phyloP scores from a whole-genome alignment of 2,888 invertebrate genomes.

The Eurytoma adleriae region DNA sequence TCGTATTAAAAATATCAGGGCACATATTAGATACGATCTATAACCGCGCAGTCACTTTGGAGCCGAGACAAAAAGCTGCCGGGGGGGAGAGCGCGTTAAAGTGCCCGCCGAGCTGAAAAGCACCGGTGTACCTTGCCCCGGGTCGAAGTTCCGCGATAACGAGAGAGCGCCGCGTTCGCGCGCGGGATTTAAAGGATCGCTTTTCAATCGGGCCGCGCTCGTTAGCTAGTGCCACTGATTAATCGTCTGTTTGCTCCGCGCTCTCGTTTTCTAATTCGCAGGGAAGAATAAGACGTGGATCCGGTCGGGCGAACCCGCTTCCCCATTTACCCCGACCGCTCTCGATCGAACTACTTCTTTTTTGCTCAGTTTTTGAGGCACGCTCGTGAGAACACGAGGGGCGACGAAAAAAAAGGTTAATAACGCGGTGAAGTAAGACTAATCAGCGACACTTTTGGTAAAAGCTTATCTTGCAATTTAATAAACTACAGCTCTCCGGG shows the following conservation, averaged over 20 bases:
- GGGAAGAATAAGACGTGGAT: slow-evolving; percentile 9
- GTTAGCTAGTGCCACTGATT: slow-evolving; percentile 46
- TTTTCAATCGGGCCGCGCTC: slow-evolving; percentile 41
- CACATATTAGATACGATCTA: slow-evolving; percentile 15
- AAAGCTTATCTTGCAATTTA: no score
- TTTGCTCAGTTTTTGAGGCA: not conserved
- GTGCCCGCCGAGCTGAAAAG: slow-evolving; percentile 15
- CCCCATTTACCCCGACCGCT: no score
- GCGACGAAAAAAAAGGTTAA: slow-evolving; percentile 11
- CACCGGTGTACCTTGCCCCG: not conserved
- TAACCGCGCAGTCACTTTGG: not conserved
- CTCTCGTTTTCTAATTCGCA: not conserved
- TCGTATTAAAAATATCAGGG: slow-evolving; percentile 18
- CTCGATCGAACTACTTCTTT: not conserved
- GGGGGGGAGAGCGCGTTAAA: not conserved
- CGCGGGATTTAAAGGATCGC: slow-evolving; percentile 20
- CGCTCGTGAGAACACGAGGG: not conserved
- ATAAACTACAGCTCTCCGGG: no score
- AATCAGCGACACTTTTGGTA: no score
- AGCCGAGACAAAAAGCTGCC: not conserved
- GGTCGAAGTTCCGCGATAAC: not conserved
- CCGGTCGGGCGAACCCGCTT: not conserved
- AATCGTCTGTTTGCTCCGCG: slow-evolving; percentile 26
- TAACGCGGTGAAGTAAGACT: not conserved
- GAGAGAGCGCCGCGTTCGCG: not conserved